Evolutionary conservation across 2,113 vertebrate species (phyloP).

Genomic region (Salvator merianae): DNA sequence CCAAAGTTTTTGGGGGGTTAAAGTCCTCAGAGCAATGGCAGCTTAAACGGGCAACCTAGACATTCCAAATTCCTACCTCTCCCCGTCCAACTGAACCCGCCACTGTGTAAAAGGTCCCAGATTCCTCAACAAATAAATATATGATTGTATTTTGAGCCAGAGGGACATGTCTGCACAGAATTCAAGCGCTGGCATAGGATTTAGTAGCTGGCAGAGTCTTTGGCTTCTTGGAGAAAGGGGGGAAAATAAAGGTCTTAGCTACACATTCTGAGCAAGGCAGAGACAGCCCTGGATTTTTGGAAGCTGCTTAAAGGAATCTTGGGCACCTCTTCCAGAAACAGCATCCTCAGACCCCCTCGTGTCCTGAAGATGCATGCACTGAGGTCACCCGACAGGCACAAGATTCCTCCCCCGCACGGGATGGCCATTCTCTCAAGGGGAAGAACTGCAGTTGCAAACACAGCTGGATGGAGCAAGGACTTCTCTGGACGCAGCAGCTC

Average conservation of each 20-base stretch:
- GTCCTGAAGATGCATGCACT: not conserved
- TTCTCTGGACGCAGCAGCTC: no score
- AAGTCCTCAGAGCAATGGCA: not conserved
- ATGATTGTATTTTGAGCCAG: not conserved
- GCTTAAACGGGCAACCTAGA: not conserved
- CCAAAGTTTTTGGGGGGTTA: no score
- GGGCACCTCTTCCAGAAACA: not conserved
- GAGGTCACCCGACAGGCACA: no score
- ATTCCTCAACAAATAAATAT: not conserved
- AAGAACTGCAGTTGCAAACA: no score
- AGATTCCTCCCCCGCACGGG: no score
- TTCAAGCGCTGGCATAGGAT: not conserved
- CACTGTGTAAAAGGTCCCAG: not conserved
- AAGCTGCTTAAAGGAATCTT: not conserved
- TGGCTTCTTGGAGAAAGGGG: not conserved
- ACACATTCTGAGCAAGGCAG: no score
- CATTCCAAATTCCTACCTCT: no score
- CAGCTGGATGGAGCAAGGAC: no score
- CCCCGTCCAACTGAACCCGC: not conserved
- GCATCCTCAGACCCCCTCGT: not conserved
- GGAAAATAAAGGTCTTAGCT: no score
- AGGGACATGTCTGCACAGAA: not conserved
- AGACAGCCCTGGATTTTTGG: not conserved
- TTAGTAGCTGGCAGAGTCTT: not conserved
- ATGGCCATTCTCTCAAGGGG: no score